Evolutionary conservation across 2,888 invertebrate genomes (phyloP).

Genomic region (Plebejus anna): DNA sequence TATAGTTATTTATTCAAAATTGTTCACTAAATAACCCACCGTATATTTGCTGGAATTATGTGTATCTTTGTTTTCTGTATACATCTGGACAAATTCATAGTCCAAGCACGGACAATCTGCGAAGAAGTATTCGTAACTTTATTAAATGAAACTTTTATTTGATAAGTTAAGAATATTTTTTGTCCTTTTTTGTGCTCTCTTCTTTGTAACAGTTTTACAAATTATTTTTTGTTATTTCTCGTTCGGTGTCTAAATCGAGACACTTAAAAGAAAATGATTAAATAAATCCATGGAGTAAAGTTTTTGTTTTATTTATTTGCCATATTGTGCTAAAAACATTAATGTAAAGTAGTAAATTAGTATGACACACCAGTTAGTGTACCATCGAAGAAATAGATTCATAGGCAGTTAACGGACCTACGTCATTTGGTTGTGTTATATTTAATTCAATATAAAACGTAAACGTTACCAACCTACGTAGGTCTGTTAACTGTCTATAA

Average conservation of each 20-base stretch:
- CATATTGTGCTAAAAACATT: not conserved
- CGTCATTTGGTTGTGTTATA: too few relatives aligned
- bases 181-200: not conserved
- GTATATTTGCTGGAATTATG: not conserved
- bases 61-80: not conserved
- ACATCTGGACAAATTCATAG: not conserved
- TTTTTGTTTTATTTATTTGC: slow-evolving; percentile 14
- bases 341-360: too few relatives aligned
- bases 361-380: too few relatives aligned
- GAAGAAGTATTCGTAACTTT: not conserved
- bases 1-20: slow-evolving; percentile 22
- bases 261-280: slow-evolving; percentile 63
- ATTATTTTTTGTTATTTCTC: slow-evolving; percentile 38
- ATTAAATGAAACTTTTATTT: not conserved
- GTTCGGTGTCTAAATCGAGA: slow-evolving; percentile 55
- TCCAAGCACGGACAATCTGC: not conserved
- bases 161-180: not conserved
- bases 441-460: too few relatives aligned
- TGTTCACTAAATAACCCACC: slow-evolving; percentile 23
- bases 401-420: too few relatives aligned
- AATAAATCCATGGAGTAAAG: slow-evolving; percentile 38
- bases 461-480: too few relatives aligned
- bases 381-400: too few relatives aligned
- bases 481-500: too few relatives aligned
- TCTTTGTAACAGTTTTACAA: not conserved